These are phyloP conservation scores for Capra hircus DNA, from an alignment of 2,113 vertebrate genomes.

Conservation along the genomic window DNA sequence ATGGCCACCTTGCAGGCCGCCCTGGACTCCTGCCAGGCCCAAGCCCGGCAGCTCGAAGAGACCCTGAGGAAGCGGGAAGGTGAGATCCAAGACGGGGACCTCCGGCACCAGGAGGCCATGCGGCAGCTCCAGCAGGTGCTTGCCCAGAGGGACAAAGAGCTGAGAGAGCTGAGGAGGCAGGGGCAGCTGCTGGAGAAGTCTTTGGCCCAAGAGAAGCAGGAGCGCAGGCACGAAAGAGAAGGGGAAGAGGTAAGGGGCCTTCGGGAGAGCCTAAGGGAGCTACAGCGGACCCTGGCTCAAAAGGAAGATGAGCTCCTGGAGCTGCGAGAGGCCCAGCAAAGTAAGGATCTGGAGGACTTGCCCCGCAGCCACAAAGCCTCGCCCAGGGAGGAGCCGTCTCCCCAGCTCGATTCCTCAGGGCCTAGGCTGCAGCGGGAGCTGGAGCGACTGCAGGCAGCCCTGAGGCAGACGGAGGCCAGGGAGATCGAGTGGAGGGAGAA, in stretches of 20 bases:
- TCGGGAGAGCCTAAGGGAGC: slow-evolving; percentile 40
- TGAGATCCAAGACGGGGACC: slow-evolving; percentile 42
- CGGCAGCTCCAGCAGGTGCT: slow-evolving; percentile 59
- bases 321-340: slow-evolving; percentile 58
- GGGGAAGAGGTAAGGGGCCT: slow-evolving; percentile 39
- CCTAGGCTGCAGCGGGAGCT: slow-evolving; percentile 62
- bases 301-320: slow-evolving; percentile 65
- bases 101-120: slow-evolving; percentile 38
- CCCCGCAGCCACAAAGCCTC: neutral
- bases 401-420: slow-evolving; percentile 1
- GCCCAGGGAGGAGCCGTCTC: slow-evolving; percentile 7
- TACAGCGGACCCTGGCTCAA: slow-evolving; percentile 48
- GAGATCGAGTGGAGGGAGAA: slow-evolving; percentile 79
- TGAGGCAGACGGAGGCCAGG: slow-evolving; percentile 76
- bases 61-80: slow-evolving; percentile 47
- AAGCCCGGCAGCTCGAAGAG: slow-evolving; percentile 60
- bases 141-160: slow-evolving; percentile 46
- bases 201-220: slow-evolving; percentile 24
- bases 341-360: slow-evolving; percentile 43
- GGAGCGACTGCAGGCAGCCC: slow-evolving; percentile 41
- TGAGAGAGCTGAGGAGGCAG: slow-evolving; percentile 38
- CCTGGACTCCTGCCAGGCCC: slow-evolving; percentile 65
- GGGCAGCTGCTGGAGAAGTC: slow-evolving; percentile 50
- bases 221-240: neutral
- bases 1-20: slow-evolving; percentile 40